Percentiles rank a stretch among this genome's conserved stretches.
These are phyloP conservation scores for Hippocampus guttulatus DNA, from an alignment of 2,113 vertebrate species.

Conservation along the genomic window DNA sequence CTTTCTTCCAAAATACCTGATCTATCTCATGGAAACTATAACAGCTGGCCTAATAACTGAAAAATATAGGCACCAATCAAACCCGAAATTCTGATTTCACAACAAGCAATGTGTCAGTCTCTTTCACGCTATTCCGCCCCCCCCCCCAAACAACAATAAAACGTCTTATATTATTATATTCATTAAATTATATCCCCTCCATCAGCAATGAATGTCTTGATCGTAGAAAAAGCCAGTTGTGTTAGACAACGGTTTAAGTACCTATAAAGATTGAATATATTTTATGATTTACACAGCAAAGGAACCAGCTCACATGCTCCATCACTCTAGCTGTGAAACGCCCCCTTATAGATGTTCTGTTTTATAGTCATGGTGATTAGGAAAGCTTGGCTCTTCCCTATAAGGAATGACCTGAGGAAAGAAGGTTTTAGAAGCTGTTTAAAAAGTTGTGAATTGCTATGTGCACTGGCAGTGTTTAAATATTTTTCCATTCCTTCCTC, in stretches of 20 bases:
- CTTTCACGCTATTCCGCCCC: neutral
- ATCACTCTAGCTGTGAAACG: slow-evolving; percentile 16
- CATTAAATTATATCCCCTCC: neutral
- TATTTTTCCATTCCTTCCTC: slow-evolving; percentile 8
- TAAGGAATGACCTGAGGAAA: slow-evolving; percentile 25
- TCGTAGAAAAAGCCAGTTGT: neutral
- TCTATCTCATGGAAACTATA: neutral
- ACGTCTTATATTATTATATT: neutral
- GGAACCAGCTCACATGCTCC: slow-evolving; percentile 18
- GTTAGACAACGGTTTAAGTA: neutral
- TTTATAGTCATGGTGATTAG: slow-evolving; percentile 53
- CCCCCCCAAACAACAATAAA: neutral
- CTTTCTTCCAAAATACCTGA: neutral
- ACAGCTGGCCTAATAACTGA: neutral
- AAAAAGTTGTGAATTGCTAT: slow-evolving; percentile 44
- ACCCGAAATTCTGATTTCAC: neutral
- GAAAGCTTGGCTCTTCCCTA: slow-evolving; percentile 40
- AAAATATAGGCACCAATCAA: neutral
- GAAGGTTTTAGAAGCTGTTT: slow-evolving; percentile 32
- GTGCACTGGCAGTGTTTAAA: slow-evolving; percentile 30
- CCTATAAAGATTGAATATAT: slow-evolving; percentile 20
- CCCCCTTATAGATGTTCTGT: slow-evolving; percentile 30
- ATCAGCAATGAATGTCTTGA: neutral
- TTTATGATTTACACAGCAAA: slow-evolving; percentile 21
- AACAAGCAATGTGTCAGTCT: neutral